Base-by-base conservation (phyloP, 1,140 invertebrate genomes). In the Plodia interpunctella region DNA sequence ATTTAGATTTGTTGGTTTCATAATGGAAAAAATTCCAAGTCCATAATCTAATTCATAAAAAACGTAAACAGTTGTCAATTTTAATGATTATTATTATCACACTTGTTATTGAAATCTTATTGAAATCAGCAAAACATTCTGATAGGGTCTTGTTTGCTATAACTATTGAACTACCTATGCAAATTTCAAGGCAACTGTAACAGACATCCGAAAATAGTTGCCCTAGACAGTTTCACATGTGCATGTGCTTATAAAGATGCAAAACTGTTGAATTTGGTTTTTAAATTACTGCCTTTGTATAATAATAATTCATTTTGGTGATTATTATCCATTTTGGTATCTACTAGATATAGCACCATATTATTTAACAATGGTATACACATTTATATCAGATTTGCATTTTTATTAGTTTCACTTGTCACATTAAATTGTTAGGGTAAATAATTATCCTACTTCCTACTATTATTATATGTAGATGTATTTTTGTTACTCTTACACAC, bases 161-260 rank as follows among this genome's bases (percentile, higher is more conserved):
- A 9, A 56, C 57, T 64, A 51, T 21, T 57, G n/a, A 21, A 57
- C 9, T 57, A n/a, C n/a, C n/a, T n/a, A 20, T 35, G 50, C 19
- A 17, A 53, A 38, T 25, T 53, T 59, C 32, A 55, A 55, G 38
- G 38, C 28, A 6, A 25, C 21, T 44, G 38, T 10, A 52, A 13
- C 15, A 57, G 10, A 49, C 55, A 19, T 15, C 13, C 15, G 5
- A 10, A 15, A 44, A 2, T 44, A 44, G 1, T 44, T 44, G 2
- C 38, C n/a, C 13, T 3, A 44, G 13, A 44, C 38, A 44, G 38
- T 5, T 5, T 9, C 32, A 35, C 13, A 35, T 5, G 32, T 13
- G 10, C 32, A n/a, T n/a, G n/a, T n/a, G n/a, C n/a, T n/a, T n/a
- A n/a, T n/a, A n/a, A n/a, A n/a, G n/a, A n/a, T n/a, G n/a, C n/a